A percentile compares a stretch with the other conserved stretches of the same genome.
Evolutionary conservation across 1,140 invertebrate genomes (phyloP).

Genomic region (Protaetia brevitarsis): DNA sequence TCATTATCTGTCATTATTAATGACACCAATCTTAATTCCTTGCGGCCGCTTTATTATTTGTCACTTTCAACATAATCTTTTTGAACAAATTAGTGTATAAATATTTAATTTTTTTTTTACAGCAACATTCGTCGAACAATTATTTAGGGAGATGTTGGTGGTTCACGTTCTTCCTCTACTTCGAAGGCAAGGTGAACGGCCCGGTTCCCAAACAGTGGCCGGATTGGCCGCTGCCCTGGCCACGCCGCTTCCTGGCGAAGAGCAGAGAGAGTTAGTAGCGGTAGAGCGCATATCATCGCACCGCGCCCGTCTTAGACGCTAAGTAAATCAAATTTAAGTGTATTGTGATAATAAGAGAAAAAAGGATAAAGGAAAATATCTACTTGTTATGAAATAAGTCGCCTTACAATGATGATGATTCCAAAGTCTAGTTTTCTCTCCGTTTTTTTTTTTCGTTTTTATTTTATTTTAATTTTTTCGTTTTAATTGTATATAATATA

Average conservation of each 20-base stretch:
- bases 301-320: background rate
- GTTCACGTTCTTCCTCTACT: slow-evolving; percentile 79
- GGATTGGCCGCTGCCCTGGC: slow-evolving; percentile 83
- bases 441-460: background rate
- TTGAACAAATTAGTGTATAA: background rate
- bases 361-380: background rate
- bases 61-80: too few species aligned
- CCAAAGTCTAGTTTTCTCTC: background rate
- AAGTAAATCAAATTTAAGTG: slow-evolving; percentile 19
- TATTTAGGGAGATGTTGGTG: slow-evolving; percentile 69
- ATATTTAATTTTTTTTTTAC: slow-evolving; percentile 29
- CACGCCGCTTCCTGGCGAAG: slow-evolving; percentile 63
- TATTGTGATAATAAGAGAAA: slow-evolving; percentile 19
- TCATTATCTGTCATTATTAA: too few species aligned
- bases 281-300: background rate
- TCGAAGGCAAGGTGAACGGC: slow-evolving; percentile 79
- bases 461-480: too few species aligned
- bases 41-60: too few species aligned
- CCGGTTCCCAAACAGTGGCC: slow-evolving; percentile 72
- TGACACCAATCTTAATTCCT: too few species aligned
- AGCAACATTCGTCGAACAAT: slow-evolving; percentile 48
- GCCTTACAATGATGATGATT: background rate
- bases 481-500: too few species aligned
- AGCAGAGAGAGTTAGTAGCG: slow-evolving; percentile 47
- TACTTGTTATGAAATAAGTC: background rate